Percentiles rank a stretch among this genome's conserved stretches.
phyloP scores from a whole-genome alignment of 1,140 invertebrate genomes.

The Aphis gossypii region DNA sequence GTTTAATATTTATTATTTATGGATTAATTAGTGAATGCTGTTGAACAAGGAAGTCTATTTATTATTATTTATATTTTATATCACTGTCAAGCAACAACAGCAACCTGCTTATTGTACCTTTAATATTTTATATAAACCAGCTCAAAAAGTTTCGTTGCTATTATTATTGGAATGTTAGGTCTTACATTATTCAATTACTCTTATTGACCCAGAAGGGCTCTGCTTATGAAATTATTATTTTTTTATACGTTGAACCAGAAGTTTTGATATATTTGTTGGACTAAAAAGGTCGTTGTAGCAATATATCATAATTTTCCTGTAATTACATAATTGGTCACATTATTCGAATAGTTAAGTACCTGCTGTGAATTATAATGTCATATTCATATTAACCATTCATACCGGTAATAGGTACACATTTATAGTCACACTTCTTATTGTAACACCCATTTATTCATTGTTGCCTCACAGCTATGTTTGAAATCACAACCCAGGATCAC shows the following conservation, averaged over 20 bases:
- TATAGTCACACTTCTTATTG: neutral
- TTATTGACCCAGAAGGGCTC: neutral
- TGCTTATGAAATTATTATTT: neutral
- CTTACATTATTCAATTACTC: neutral
- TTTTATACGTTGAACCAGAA: neutral
- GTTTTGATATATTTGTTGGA: too few relatives aligned
- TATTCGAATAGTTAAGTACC: neutral
- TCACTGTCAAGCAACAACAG: neutral
- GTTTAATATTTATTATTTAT: neutral
- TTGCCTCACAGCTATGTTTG: neutral
- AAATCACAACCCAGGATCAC: neutral
- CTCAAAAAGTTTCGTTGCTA: neutral
- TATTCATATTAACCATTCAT: neutral
- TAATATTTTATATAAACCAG: neutral
- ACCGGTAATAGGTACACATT: too few relatives aligned
- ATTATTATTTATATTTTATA: neutral
- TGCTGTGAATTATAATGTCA: neutral
- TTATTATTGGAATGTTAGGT: neutral
- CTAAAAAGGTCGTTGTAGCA: neutral
- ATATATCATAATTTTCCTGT: neutral
- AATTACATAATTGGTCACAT: neutral
- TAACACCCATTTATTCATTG: neutral
- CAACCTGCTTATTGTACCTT: neutral
- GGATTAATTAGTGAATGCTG: neutral
- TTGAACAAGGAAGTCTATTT: neutral